Conservation (phyloP, 2,888 invertebrate genomes). For the Erebia palarica region DNA sequence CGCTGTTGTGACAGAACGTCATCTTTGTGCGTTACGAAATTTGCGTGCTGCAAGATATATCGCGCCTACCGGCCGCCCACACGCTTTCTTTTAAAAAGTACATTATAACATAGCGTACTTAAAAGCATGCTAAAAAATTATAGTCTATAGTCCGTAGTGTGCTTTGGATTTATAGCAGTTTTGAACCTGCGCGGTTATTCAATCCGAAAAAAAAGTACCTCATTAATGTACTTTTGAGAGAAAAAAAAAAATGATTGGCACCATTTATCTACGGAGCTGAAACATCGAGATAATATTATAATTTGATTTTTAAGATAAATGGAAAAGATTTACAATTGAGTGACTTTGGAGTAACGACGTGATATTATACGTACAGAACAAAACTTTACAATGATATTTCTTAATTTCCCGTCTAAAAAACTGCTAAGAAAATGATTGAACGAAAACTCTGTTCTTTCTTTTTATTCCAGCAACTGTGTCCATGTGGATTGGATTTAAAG, state of each 20-base stretch:
- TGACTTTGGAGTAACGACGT: background rate
- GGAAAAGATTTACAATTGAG: conserved; percentile 7
- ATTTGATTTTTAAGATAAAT: conserved; percentile 3
- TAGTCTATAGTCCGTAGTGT: too few species aligned
- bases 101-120: too few species aligned
- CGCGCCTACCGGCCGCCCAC: too few species aligned
- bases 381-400: background rate
- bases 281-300: background rate
- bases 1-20: too few species aligned
- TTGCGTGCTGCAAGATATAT: too few species aligned
- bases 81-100: too few species aligned
- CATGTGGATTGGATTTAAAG: too few species aligned
- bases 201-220: too few species aligned
- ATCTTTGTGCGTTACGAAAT: too few species aligned
- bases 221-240: background rate
- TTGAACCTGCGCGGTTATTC: too few species aligned
- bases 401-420: conserved; percentile 8
- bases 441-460: background rate
- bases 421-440: background rate
- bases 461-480: background rate
- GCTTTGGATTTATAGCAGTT: too few species aligned
- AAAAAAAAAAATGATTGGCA: background rate
- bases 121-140: too few species aligned
- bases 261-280: background rate
- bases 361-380: background rate